Conservation (phyloP, 2,113 vertebrate genomes). For the Ochotona curzoniae region DNA sequence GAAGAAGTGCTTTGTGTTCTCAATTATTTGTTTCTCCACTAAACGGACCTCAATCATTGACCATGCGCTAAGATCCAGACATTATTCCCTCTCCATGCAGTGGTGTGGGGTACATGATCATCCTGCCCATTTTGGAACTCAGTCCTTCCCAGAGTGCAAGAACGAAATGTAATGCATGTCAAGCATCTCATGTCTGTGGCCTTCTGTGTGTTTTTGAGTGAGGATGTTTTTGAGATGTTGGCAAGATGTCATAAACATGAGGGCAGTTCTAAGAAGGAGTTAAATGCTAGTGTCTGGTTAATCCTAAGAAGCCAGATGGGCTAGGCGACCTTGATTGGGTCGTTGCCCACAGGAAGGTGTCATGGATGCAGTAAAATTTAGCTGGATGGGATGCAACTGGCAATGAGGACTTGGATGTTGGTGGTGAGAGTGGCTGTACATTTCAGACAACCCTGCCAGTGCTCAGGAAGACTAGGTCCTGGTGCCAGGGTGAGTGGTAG, state of each 20-base stretch:
- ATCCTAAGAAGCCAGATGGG: background rate
- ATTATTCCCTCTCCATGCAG: background rate
- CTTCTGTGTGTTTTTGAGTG: background rate
- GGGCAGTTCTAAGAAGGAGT: background rate
- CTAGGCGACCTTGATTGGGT: background rate
- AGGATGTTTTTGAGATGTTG: background rate
- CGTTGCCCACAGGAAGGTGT: background rate
- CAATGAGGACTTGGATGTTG: no score
- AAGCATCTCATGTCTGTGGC: background rate
- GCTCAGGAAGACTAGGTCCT: background rate
- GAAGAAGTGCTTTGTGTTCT: background rate
- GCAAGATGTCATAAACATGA: background rate
- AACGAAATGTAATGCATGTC: background rate
- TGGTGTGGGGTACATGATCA: background rate
- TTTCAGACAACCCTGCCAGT: background rate
- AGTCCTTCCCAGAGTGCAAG: background rate
- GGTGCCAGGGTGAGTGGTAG: background rate
- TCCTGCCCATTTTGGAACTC: background rate
- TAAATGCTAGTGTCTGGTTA: background rate
- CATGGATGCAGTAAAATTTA: background rate
- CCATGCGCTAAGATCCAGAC: background rate
- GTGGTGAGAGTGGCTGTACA: background rate
- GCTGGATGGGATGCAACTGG: background rate
- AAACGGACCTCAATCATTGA: background rate
- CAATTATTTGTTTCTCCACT: background rate